Conservation (phyloP, 2,113 vertebrate genomes). For the Sylvicapra grimmia region DNA sequence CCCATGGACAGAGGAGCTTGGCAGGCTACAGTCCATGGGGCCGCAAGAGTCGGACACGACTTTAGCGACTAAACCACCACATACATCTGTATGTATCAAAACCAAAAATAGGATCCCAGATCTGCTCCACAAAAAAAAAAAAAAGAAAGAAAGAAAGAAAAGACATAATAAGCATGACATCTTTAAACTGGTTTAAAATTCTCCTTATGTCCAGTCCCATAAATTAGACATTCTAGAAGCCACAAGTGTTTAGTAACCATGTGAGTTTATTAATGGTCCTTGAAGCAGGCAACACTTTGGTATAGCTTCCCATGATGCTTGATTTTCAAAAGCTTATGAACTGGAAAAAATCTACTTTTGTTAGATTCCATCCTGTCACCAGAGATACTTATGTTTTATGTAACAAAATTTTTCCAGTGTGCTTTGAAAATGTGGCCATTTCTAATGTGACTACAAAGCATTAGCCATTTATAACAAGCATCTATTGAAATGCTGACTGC, state of each 20-base stretch:
- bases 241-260: not conserved
- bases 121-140: not conserved
- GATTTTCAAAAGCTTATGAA: not conserved
- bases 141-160: not conserved
- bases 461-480: not conserved
- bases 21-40: not conserved
- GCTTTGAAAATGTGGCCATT: not conserved
- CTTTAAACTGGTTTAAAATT: not conserved
- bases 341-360: not conserved
- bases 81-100: not conserved
- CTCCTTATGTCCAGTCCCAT: not conserved
- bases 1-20: not conserved
- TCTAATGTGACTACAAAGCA: not conserved
- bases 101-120: slow-evolving; percentile 20
- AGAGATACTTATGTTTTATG: slow-evolving; percentile 21
- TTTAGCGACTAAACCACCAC: not conserved
- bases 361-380: not conserved
- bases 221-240: not conserved
- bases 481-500: not conserved
- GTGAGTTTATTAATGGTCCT: not conserved
- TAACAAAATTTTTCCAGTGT: not conserved
- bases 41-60: accelerated
- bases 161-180: not conserved
- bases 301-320: not conserved
- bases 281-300: not conserved